Conservation (phyloP, 2,113 vertebrate genomes). For the Rhinolophus sinicus region DNA sequence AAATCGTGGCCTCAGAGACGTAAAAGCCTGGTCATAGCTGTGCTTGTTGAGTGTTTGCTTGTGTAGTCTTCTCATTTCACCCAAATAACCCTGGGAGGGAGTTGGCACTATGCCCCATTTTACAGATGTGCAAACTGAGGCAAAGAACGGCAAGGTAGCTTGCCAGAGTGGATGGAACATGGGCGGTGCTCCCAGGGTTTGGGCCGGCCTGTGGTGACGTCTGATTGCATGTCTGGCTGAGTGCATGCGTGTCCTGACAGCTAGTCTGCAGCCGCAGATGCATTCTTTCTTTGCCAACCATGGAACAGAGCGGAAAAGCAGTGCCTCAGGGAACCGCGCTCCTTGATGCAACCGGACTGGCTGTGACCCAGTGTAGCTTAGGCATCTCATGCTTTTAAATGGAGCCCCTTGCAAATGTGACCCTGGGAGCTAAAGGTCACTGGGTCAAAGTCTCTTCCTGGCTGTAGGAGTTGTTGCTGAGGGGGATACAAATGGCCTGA, state of each 20-base stretch:
- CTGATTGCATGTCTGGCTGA: no score
- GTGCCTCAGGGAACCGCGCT: not conserved
- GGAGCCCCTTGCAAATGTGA: not conserved
- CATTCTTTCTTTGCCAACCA: not conserved
- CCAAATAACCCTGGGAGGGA: not conserved
- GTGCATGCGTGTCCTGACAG: not conserved
- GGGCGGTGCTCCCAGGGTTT: not conserved
- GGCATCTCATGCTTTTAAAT: not conserved
- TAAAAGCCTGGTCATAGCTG: fast-evolving
- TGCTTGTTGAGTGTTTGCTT: not conserved
- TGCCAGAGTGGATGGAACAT: not conserved
- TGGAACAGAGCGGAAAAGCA: not conserved
- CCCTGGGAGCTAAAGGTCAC: not conserved
- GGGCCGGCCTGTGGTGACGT: no score
- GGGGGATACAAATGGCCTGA: not conserved
- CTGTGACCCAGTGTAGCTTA: not conserved
- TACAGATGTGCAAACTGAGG: not conserved
- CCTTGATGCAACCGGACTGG: not conserved
- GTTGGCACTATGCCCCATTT: not conserved
- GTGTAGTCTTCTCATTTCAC: not conserved
- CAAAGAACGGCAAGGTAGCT: not conserved
- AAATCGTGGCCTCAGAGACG: not conserved
- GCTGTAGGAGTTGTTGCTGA: not conserved
- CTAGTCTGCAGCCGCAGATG: not conserved
- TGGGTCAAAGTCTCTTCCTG: not conserved